A percentile compares a stretch with the other conserved stretches of the same genome.
phyloP scores from a whole-genome alignment of 2,888 invertebrate genomes.

The Lingula anatina region DNA sequence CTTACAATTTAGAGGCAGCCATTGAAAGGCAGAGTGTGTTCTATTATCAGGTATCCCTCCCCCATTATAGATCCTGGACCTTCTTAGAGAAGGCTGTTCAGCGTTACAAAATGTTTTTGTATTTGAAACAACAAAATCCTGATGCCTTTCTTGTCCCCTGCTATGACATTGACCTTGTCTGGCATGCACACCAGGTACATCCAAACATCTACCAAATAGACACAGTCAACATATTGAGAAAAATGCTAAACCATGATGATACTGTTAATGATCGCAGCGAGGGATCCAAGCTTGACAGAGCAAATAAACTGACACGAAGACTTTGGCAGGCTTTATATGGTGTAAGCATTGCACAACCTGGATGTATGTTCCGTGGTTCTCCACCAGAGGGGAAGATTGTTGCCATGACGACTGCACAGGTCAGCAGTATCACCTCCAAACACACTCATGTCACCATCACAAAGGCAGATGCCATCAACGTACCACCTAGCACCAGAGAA shows the following conservation, averaged over 20 bases:
- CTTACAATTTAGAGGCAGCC: conserved; percentile 52
- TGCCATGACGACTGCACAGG: conserved; percentile 37
- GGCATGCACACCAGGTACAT: conserved; percentile 56
- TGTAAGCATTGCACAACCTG: conserved; percentile 50
- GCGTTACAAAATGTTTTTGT: conserved; percentile 51
- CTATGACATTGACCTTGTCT: conserved; percentile 55
- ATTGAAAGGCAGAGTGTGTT: conserved; percentile 53
- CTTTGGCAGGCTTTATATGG: conserved; percentile 51
- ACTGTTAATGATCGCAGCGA: conserved; percentile 52
- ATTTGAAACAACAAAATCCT: conserved; percentile 52
- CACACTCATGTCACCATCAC: no score
- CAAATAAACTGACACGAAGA: conserved; percentile 51
- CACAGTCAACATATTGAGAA: conserved; percentile 36
- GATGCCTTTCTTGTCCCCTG: conserved; percentile 54
- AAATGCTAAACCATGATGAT: conserved; percentile 54
- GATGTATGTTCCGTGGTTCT: conserved; percentile 55
- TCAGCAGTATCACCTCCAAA: conserved; percentile 38
- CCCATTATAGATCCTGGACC: conserved; percentile 52
- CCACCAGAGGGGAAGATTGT: conserved; percentile 50
- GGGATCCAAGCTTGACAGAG: conserved; percentile 50
- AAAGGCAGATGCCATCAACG: no score
- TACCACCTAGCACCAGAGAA: no score
- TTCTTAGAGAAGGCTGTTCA: conserved; percentile 52
- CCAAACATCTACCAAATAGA: conserved; percentile 43
- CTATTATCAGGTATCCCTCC: conserved; percentile 55